Evolutionary conservation across 2,797 vertebrate genomes (phyloP), one percentile per base, ranked within the genome.

Genomic region (Mormyrus hasselquistii): DNA sequence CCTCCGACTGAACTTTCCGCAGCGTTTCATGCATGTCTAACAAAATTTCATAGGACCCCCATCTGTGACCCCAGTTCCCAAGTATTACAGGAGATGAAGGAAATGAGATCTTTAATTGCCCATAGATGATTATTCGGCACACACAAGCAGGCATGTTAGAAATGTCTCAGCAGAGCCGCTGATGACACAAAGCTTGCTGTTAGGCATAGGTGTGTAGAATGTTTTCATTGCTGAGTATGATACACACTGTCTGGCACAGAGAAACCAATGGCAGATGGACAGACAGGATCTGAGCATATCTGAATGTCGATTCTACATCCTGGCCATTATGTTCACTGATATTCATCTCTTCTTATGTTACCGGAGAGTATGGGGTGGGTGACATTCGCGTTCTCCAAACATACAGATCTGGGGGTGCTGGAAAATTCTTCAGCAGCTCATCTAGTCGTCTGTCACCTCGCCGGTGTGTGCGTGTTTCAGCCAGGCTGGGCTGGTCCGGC

Each of bases 341-440:
- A 89, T 84, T 89, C 87, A 76, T 86, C n/a, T 55, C 57, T 12
- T 14, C 76, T 87, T 10, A 47, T 55, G 79, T 89, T 44, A 79
- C 86, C 22, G n/a, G 25, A 76, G 57, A 90, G 22, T 84, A 49
- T 57, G 86, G 65, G 29, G 65, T 0, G 69, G 4, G 34, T 3
- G 47, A 86, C 29, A 53, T 44, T 47, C 65, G 55, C 25, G n/a
- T 52, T 49, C 76, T 57, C 38, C 88, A 86, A 44, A 73, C 73
- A 76, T 55, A 84, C 69, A 50, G n/a, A 84, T 57, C 79, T 88
- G 29, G 10, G 76, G 87, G 62, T 87, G 88, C 41, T 53, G 50
- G 87, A 83, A 29, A 47, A 25, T 59, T 73, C 38, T 8, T 50
- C 4, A 41, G 73, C 57, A 34, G 79, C 55, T 79, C 55, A 50